A percentile compares a stretch with the other conserved stretches of the same genome.
Evolutionary conservation across 2,113 vertebrate species (phyloP).

Genomic region (Paraplagusia blochii): DNA sequence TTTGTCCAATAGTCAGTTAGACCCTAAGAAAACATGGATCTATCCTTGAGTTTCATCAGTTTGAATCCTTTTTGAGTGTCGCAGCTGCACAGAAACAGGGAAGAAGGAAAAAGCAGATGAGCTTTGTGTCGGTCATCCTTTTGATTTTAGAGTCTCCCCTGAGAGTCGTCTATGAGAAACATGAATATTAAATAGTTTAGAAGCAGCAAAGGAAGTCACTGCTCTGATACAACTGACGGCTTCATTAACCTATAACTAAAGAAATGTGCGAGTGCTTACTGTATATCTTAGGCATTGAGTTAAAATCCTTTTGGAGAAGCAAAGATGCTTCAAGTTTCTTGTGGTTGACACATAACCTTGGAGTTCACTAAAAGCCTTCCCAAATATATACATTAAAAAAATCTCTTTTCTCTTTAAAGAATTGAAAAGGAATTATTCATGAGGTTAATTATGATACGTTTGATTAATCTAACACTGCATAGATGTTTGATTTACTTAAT

Average conservation of each 20-base stretch:
- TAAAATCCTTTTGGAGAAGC: constrained; percentile 50
- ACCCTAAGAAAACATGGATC: constrained; percentile 9
- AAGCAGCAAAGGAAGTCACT: constrained; percentile 28
- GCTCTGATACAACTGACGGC: constrained; percentile 8
- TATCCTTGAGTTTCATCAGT: constrained; percentile 49
- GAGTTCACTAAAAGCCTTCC: no score
- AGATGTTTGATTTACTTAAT: constrained; percentile 1
- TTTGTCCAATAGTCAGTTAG: no score
- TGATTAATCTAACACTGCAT: constrained; percentile 5
- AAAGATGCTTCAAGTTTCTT: constrained; percentile 43
- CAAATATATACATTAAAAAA: background rate
- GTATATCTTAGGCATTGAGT: constrained; percentile 57
- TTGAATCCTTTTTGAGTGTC: constrained; percentile 40
- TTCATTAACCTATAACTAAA: constrained; percentile 50
- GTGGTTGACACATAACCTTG: background rate
- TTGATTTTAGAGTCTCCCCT: constrained; percentile 23
- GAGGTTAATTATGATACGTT: background rate
- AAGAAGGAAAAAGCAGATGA: background rate
- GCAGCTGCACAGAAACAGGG: constrained; percentile 9
- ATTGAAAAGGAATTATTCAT: constrained; percentile 12
- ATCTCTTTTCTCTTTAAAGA: background rate
- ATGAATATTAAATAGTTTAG: constrained; percentile 23
- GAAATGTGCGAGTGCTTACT: constrained; percentile 28
- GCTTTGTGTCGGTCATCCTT: constrained; percentile 24
- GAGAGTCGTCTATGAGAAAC: constrained; percentile 31